Evolutionary conservation across 2,113 vertebrate genomes (phyloP).

Genomic region (Nipponia nippon): DNA sequence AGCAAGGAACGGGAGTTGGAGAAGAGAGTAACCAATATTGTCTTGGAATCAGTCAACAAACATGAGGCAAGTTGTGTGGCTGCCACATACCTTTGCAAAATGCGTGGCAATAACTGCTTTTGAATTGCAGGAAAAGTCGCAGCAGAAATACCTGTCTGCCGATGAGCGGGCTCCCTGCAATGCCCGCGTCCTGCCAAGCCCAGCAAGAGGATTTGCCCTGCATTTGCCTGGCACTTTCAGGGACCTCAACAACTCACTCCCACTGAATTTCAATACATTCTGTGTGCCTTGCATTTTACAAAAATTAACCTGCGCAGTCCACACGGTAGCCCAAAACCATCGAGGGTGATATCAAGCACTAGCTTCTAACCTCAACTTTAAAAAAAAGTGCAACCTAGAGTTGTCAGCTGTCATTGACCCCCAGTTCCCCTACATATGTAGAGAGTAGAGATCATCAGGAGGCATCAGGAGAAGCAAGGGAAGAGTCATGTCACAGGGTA

Average conservation of each 20-base stretch:
- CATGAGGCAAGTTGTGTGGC: background rate
- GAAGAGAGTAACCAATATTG: background rate
- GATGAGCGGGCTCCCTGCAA: accelerated
- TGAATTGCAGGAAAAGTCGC: background rate
- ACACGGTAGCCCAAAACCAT: accelerated
- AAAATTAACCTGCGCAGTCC: background rate
- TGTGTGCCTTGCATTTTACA: background rate
- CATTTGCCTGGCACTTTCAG: background rate
- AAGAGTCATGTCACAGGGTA: background rate
- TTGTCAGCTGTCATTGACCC: background rate
- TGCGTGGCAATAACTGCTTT: background rate
- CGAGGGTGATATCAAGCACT: background rate
- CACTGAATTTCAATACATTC: background rate
- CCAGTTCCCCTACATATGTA: background rate
- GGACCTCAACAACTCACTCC: background rate
- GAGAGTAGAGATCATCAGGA: background rate
- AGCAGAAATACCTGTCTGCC: background rate
- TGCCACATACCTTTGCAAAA: background rate
- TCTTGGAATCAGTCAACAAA: background rate
- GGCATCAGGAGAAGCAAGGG: background rate
- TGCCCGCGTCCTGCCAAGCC: background rate
- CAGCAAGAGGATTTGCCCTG: background rate
- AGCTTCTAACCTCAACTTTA: background rate
- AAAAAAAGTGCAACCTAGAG: background rate
- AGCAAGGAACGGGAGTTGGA: background rate